A percentile compares a stretch with the other conserved stretches of the same genome.
phyloP scores from a whole-genome alignment of 2,888 invertebrate genomes.

The Pandemis cinnamomeana region DNA sequence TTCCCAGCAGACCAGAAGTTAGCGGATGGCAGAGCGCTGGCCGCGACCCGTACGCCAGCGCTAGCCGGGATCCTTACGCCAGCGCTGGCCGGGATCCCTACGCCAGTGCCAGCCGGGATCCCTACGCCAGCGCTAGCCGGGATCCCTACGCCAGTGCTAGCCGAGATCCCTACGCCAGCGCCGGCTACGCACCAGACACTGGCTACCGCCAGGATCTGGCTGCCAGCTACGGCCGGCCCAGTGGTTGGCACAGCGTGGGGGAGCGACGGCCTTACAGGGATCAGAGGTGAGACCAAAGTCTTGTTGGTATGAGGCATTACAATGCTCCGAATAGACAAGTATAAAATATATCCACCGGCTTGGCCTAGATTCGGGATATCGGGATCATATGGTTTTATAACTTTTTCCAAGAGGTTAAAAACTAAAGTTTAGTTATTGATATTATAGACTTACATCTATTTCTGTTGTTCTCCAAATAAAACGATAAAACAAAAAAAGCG shows the following conservation, averaged over 20 bases:
- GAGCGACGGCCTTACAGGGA: constrained; percentile 77
- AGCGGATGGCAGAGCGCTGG: constrained; percentile 64
- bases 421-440: too few species aligned
- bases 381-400: too few species aligned
- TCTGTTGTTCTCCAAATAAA: too few species aligned
- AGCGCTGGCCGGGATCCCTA: constrained; percentile 43
- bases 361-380: too few species aligned
- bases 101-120: constrained; percentile 41
- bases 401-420: too few species aligned
- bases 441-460: too few species aligned
- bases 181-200: constrained; percentile 42
- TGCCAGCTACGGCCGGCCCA: constrained; percentile 49
- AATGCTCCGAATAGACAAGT: too few species aligned
- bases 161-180: constrained; percentile 50
- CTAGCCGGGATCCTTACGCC: constrained; percentile 44
- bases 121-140: constrained; percentile 44
- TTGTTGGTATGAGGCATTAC: too few species aligned
- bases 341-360: too few species aligned
- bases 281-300: constrained; percentile 56
- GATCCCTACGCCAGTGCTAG: constrained; percentile 50
- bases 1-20: constrained; percentile 61
- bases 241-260: constrained; percentile 75
- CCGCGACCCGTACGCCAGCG: constrained; percentile 50
- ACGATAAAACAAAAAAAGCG: too few species aligned
- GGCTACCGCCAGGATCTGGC: constrained; percentile 44